Percentiles rank a stretch among this genome's conserved stretches.
Conservation (phyloP, 2,888 invertebrate genomes). For the Altica lythri region DNA sequence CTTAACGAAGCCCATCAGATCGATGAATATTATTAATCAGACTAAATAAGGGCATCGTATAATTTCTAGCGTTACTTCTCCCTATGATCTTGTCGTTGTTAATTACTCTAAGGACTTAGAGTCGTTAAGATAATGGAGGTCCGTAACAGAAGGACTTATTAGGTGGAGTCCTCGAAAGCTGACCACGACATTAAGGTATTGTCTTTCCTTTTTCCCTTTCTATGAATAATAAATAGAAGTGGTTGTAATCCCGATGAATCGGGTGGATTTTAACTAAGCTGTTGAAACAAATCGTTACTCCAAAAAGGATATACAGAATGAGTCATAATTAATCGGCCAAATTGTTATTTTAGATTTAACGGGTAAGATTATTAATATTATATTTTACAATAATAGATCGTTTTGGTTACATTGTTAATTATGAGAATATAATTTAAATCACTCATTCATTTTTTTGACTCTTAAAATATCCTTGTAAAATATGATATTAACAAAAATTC, state of each 20-base stretch:
- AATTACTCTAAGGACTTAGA: slow-evolving; percentile 49
- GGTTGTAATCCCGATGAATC: neutral
- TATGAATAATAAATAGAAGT: slow-evolving; percentile 48
- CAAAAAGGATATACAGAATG: too few species aligned
- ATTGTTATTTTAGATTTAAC: too few species aligned
- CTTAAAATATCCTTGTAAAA: too few species aligned
- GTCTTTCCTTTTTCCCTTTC: slow-evolving; percentile 47
- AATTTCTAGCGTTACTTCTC: slow-evolving; percentile 13
- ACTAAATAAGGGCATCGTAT: slow-evolving; percentile 3
- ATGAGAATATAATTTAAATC: too few species aligned
- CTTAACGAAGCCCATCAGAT: slow-evolving; percentile 3
- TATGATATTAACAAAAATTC: too few species aligned
- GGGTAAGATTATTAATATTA: too few species aligned
- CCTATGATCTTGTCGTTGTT: slow-evolving; percentile 24
- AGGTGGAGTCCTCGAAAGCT: slow-evolving; percentile 30
- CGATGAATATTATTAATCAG: slow-evolving; percentile 16
- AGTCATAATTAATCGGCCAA: too few species aligned
- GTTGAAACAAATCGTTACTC: too few species aligned
- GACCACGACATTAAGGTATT: slow-evolving; percentile 51
- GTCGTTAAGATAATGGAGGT: slow-evolving; percentile 50
- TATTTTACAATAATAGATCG: too few species aligned
- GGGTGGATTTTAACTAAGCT: too few species aligned
- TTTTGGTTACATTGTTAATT: too few species aligned
- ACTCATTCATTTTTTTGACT: too few species aligned
- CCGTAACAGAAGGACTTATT: slow-evolving; percentile 30